These are phyloP conservation scores for Cataglyphis albicans DNA, from an alignment of 2,888 invertebrate species.

Conservation along the genomic window DNA sequence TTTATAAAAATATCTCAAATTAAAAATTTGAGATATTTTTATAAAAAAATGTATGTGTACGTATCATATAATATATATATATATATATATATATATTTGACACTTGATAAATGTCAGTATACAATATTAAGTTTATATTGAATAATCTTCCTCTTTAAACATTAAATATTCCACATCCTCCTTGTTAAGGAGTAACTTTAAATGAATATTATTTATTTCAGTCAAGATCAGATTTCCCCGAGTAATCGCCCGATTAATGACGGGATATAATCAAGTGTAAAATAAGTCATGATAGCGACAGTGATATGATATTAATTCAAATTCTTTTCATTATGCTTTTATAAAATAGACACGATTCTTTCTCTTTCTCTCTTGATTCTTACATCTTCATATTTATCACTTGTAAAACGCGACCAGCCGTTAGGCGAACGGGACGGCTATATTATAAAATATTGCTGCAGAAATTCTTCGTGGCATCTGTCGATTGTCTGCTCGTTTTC, in stretches of 20 bases:
- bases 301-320: slow-evolving; percentile 16
- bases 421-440: slow-evolving; percentile 65
- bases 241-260: neutral
- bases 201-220: slow-evolving; percentile 16
- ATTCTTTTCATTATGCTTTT: slow-evolving; percentile 17
- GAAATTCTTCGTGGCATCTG: slow-evolving; percentile 61
- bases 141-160: neutral
- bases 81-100: neutral
- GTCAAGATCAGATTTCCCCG: neutral
- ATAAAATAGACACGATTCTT: neutral
- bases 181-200: neutral
- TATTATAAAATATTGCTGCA: slow-evolving; percentile 19
- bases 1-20: no score
- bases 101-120: neutral
- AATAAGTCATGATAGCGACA: neutral
- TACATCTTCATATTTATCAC: neutral
- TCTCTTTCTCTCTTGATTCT: neutral
- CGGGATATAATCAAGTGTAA: slow-evolving; percentile 9
- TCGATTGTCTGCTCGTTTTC: slow-evolving; percentile 44
- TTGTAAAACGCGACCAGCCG: slow-evolving; percentile 53
- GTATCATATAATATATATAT: no score
- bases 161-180: neutral
- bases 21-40: neutral
- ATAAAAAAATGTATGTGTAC: neutral
- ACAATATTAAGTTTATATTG: neutral